Base-by-base conservation (phyloP, 2,888 invertebrate genomes). In the Therioaphis trifolii region DNA sequence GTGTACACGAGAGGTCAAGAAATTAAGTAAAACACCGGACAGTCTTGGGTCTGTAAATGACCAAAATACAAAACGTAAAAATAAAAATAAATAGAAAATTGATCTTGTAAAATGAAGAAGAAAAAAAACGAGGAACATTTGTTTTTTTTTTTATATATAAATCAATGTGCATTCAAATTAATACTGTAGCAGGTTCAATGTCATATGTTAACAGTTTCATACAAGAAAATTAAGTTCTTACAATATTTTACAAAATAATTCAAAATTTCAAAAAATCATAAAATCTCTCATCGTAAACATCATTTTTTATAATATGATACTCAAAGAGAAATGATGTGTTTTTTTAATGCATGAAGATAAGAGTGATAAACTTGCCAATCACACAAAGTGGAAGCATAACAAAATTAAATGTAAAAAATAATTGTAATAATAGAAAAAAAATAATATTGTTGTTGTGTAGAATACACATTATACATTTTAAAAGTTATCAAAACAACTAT, bases 1-100 rank as follows among this genome's bases (percentile, higher is more conserved):
- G 82, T 66, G 29, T 82, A 82, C 72, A 82, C 63, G 7, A 82
- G 63, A 66, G 63, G 72, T 35, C 61, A 61, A 82, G 82, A 82
- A 74, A 82, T 74, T 63, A 63, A 82, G 82, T 82, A 82, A 82
- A 82, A 80, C 72, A 71, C 68, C 27, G 58, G 61, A 82, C 82
- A 82, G 82, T 82, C 82, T 82, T 74, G 43, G 72, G 74, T 63
- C 74, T 49, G 24, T 49, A 52, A 71, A 74, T 40, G 63, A 82
- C 63, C 72, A 52, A 72, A 74, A 82, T 58, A 82, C 2, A 80
- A 80, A 80, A 72, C 2, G 40, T 46, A 72, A 58, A 71, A 77
- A 49, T n/a, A 14, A 80, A 82, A 52, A 68, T 61, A 29, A 24
- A 52, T 79, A 66, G 29, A 82, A 35, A 63, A 74, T 82, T 52